Evolutionary conservation across 2,888 invertebrate genomes (phyloP).

Genomic region (Pyrgus malvae): DNA sequence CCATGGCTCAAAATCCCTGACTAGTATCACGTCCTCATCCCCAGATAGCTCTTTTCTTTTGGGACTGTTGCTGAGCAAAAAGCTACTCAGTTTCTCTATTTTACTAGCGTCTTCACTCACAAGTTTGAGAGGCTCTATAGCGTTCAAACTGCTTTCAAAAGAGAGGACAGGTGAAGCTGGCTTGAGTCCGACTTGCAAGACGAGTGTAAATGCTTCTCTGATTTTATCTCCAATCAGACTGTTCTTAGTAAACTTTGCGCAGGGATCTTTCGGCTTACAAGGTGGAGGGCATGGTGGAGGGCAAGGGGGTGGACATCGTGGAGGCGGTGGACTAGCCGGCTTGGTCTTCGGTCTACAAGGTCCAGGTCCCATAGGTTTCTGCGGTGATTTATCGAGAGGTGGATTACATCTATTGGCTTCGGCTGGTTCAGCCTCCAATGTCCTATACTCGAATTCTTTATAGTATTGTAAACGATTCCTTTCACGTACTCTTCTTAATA

Average conservation of each 20-base stretch:
- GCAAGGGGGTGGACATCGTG: slow-evolving; percentile 36
- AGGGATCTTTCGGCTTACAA: slow-evolving; percentile 23
- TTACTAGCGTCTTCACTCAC: not conserved
- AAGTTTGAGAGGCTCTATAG: not conserved
- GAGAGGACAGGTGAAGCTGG: not conserved
- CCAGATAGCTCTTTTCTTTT: not conserved
- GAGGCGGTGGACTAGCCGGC: slow-evolving; percentile 34
- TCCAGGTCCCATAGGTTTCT: slow-evolving; percentile 25
- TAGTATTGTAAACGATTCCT: slow-evolving; percentile 43
- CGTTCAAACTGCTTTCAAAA: not conserved
- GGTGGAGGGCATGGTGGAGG: slow-evolving; percentile 30
- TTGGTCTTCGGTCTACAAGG: slow-evolving; percentile 34
- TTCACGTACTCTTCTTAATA: slow-evolving; percentile 49
- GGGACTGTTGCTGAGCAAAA: not conserved
- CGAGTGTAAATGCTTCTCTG: slow-evolving; percentile 7
- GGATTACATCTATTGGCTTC: slow-evolving; percentile 23
- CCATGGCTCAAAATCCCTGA: slow-evolving; percentile 60
- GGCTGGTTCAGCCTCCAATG: slow-evolving; percentile 36
- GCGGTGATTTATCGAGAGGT: slow-evolving; percentile 33
- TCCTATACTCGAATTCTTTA: slow-evolving; percentile 33
- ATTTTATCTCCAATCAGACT: slow-evolving; percentile 7
- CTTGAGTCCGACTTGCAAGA: slow-evolving; percentile 13
- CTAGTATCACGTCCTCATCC: slow-evolving; percentile 31
- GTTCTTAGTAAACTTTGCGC: slow-evolving; percentile 26
- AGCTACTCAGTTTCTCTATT: slow-evolving; percentile 9